phyloP scores from a whole-genome alignment of 2,797 vertebrate genomes.

The Decapterus maruadsi region DNA sequence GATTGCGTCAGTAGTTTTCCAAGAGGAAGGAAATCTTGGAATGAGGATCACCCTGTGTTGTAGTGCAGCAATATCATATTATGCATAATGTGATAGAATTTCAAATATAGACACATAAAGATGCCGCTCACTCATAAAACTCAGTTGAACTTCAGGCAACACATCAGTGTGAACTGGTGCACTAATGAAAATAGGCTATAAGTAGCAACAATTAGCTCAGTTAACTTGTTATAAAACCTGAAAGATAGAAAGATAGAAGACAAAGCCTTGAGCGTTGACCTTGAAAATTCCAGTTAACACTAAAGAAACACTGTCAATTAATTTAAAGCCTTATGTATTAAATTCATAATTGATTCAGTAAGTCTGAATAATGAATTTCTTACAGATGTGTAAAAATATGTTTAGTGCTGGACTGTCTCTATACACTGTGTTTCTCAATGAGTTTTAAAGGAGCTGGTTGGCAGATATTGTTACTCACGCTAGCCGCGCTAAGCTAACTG shows the following conservation, averaged over 20 bases:
- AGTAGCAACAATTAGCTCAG: neutral
- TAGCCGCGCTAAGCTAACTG: neutral
- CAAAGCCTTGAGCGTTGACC: neutral
- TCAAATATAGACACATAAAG: neutral
- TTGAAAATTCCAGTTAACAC: neutral
- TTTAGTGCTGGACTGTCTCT: neutral
- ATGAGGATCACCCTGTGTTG: neutral
- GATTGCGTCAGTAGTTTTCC: slow-evolving; percentile 48
- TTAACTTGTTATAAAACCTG: neutral
- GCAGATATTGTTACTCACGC: neutral
- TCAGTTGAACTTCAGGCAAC: neutral
- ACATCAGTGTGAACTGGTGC: neutral
- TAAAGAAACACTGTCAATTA: neutral
- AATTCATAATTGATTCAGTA: neutral
- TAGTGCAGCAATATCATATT: neutral
- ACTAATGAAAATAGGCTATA: neutral
- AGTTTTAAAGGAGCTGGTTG: no score
- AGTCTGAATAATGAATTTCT: neutral
- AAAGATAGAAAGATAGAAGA: neutral
- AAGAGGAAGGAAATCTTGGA: slow-evolving; percentile 34
- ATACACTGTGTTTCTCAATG: neutral
- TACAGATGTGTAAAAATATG: neutral
- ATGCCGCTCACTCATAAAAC: neutral
- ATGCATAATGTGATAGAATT: slow-evolving; percentile 6
- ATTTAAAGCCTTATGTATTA: neutral